Base-by-base conservation (phyloP, 2,797 vertebrate genomes). In the Urosaurus nigricauda region DNA sequence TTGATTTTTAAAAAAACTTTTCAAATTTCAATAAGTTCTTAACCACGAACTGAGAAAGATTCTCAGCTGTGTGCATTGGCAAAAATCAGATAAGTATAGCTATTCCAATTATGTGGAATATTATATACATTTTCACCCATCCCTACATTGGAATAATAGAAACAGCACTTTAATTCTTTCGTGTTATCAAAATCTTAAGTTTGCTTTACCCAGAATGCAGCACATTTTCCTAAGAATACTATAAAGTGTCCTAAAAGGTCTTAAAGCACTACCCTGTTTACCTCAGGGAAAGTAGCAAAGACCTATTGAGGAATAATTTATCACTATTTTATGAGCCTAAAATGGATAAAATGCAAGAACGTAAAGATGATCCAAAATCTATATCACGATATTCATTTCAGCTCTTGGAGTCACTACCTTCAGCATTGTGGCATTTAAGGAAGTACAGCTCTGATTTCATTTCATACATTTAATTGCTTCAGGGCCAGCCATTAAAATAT, bases 321-420 rank as follows among this genome's bases (percentile, higher is more conserved):
- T 32, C 58, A 51, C 40, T 11, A 32, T 2, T 85, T 35, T 85
- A 83, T 58, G 47, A 43, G 14, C 79, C 88, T 87, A 79, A 91
- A 84, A 83, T 32, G n/a, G 29, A 40, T 74, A 29, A 80, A 19
- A 7, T 83, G 9, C 16, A 58, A 53, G 81, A 89, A 92, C 90
- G 82, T n/a, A 91, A 74, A 89, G 83, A 84, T 88, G 70, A 24
- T 77, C 87, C 40, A 78, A 0, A 79, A 24, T 80, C 79, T 51
- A 3, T 29, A 65, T 21, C 51, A 51, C 21, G 35, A 68, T 43
- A 68, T 88, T 68, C 47, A 65, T 51, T 37, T 26, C 86, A 43
- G 53, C 90, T 89, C 84, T 58, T 91, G 82, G 90, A 83, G 86
- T 19, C 19, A 29, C 88, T 86, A 5, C 11, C 13, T 89, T n/a